Evolutionary conservation across 2,797 vertebrate species (phyloP), one percentile per base, ranked within the genome.

Genomic region (Chiloscyllium punctatum): DNA sequence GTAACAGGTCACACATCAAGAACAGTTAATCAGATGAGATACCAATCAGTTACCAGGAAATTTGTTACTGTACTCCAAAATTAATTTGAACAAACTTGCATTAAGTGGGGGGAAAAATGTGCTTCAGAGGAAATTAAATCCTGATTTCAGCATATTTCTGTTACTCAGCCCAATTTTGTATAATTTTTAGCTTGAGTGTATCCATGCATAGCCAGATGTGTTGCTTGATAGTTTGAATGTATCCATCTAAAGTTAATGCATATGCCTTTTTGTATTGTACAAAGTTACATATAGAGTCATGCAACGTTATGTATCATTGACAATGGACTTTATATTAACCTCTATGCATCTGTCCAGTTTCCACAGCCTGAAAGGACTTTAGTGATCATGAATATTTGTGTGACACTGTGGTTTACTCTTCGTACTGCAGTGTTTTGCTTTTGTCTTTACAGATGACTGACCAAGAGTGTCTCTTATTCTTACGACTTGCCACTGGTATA

Each of bases 91-190:
- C 23, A 1, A 84, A 84, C 23, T 48, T 48, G 82, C 18, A 48
- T 21, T 84, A 90, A 90, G 25, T 53, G 90, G 90, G 4, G 4
- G n/a, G 53, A 68, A 42, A 53, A 42, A n/a, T 23, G 11, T 11
- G n/a, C 42, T 37, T 27, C 37, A 66, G 18, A 37, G 27, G 66
- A 37, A n/a, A 66, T n/a, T 37, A 84, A 84, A 7, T 84, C 16
- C 79, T 84, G 79, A 42, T 84, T 84, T 84, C 42, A 84, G 37
- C 79, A 84, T 42, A 42, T 84, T 84, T 82, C n/a, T 84, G 79
- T 84, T 84, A 84, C 18, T 48, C 79, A 42, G 37, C 37, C 79
- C 15, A 84, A 37, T 42, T 84, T 42, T 82, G 77, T 82, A 18
- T 82, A n/a, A 82, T 82, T 37, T 82, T 84, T 84, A 84, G 79